Evolutionary conservation across 23 tunicate genomes (phyloP), one percentile per base, ranked within the genome.

Genomic region (Halocynthia roretzi): DNA sequence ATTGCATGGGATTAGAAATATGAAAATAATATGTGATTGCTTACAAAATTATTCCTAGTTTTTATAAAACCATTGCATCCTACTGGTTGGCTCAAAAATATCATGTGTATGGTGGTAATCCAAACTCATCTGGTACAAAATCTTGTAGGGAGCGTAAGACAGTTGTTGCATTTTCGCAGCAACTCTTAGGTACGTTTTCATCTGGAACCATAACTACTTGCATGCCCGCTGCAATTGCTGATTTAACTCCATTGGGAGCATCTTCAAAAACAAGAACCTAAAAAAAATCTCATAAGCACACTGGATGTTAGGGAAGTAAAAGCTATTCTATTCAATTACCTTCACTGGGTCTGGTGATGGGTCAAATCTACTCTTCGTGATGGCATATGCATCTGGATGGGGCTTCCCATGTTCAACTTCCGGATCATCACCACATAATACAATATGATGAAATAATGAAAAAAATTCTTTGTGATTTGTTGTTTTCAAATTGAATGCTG

Each of bases 131-230:
- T 5, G 96, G 99, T 50, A 70, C 71, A 77, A 95, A 89, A 8
- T 95, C 96, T 12, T 67, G 65, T 54, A 95, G 71, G 56, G 87
- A 83, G 22, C 85, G 67, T 6, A 95, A 55, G 57, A 77, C 87
- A 9, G 89, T 20, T 6, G 99, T 95, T 44, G 99, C 96, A 17
- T 85, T 78, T 52, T 85, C 71, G 54, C 73, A 77, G 53, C 56
- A 18, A 57, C 85, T 87, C 56, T 77, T 54, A 7, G 88, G 85
- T 10, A 95, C 62, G 31, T 75, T 51, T 50, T 54, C 67, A 74
- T 95, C 96, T 7, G 99, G 99, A 50, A 95, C 96, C 99, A 95
- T 95, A 8, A 95, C 99, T 70, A 79, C 88, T 56, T 95, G 99
- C 99, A 95, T 95, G 21, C 81, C 81, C 48, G 99, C 99, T 21